A percentile compares a stretch with the other conserved stretches of the same genome.
Evolutionary conservation across 2,888 invertebrate genomes (phyloP).

Genomic region (Conistra vaccinii): DNA sequence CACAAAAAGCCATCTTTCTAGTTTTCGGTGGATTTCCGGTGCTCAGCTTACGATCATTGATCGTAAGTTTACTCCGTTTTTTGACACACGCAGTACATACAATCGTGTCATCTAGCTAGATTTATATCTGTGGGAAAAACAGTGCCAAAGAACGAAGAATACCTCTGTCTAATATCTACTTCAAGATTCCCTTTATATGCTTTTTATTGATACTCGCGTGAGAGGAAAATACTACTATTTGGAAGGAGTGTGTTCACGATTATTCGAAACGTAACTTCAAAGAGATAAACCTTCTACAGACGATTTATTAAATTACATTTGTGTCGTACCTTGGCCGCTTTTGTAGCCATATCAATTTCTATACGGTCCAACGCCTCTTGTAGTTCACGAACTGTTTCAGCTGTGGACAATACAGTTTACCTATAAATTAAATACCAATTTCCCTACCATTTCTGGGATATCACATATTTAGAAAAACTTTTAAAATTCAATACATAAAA

Average conservation of each 20-base stretch:
- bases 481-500: neutral
- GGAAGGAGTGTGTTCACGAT: neutral
- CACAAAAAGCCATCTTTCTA: no score
- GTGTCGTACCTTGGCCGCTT: constrained; percentile 73
- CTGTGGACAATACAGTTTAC: constrained; percentile 66
- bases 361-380: constrained; percentile 81
- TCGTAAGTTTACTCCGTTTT: no score
- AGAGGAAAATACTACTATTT: neutral
- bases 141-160: neutral
- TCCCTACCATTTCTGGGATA: neutral
- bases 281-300: neutral
- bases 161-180: neutral
- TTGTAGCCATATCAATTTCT: constrained; percentile 72
- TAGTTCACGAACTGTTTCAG: constrained; percentile 80
- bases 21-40: no score
- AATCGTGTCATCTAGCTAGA: no score
- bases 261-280: no score
- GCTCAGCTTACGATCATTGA: no score
- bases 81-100: no score
- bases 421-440: neutral
- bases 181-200: neutral
- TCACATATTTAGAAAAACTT: neutral
- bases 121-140: no score
- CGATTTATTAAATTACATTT: no score
- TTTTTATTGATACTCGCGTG: neutral